Conservation (phyloP, 2,797 vertebrate genomes). For the Anas acuta region DNA sequence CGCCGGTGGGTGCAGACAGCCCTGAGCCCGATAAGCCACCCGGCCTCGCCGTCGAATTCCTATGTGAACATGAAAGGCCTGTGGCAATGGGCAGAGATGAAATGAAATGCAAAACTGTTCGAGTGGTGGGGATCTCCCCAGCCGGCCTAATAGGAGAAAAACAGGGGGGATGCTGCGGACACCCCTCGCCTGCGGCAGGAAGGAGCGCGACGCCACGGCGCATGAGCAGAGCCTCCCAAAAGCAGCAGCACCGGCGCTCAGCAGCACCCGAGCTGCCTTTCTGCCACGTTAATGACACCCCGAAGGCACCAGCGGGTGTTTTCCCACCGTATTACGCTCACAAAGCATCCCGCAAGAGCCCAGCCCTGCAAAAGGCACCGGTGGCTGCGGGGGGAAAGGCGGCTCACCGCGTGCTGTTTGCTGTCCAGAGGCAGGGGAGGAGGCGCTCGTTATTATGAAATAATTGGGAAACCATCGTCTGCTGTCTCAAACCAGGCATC, state of each 20-base stretch:
- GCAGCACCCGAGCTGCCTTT: no score
- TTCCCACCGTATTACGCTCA: not conserved
- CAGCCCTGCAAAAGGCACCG: not conserved
- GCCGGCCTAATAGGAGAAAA: not conserved
- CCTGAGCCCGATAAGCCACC: not conserved
- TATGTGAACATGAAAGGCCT: not conserved
- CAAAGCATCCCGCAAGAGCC: not conserved
- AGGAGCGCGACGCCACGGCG: no score
- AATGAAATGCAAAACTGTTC: accelerated
- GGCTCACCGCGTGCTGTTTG: not conserved
- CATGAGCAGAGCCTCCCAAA: no score
- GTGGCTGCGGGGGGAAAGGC: not conserved
- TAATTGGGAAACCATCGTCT: not conserved
- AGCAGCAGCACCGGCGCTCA: not conserved
- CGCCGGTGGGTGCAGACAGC: not conserved
- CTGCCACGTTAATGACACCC: not conserved
- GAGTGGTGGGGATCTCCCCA: not conserved
- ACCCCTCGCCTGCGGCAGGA: no score
- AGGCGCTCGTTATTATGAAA: not conserved
- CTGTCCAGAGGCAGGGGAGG: not conserved
- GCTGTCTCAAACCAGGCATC: not conserved
- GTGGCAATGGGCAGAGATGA: not conserved
- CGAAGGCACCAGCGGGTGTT: not conserved
- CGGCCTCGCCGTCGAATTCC: not conserved
- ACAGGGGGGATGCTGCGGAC: accelerated